Evolutionary conservation across 2,113 vertebrate genomes (phyloP).

Genomic region (Oxyura jamaicensis): DNA sequence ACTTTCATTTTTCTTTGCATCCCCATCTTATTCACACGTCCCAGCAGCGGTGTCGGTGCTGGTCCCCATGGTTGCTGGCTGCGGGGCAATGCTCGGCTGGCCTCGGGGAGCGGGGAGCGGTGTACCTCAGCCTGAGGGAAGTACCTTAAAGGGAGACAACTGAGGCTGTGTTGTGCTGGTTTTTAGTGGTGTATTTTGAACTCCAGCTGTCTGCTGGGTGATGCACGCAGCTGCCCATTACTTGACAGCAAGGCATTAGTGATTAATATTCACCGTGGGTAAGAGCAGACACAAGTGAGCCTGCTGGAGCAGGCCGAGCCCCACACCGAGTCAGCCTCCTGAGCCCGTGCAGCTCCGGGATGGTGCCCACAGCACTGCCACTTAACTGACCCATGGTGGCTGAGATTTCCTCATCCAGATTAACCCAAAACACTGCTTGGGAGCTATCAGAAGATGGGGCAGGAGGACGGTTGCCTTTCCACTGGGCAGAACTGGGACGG

Average conservation of each 20-base stretch:
- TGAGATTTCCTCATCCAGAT: not conserved
- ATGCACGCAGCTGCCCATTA: not conserved
- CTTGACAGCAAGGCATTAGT: not conserved
- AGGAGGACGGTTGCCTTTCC: not conserved
- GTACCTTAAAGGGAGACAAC: not conserved
- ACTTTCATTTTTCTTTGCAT: not conserved
- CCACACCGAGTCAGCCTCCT: rapidly evolving
- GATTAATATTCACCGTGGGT: not conserved
- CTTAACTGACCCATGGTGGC: not conserved
- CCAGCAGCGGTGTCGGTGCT: rapidly evolving
- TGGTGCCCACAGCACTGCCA: not conserved
- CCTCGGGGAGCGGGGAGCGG: not conserved
- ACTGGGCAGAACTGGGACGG: not conserved
- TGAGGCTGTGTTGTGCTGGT: not conserved
- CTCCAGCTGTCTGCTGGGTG: not conserved
- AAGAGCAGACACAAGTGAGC: not conserved
- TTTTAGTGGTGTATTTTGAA: not conserved
- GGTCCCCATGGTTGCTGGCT: slow-evolving; percentile 49
- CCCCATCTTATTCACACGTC: not conserved
- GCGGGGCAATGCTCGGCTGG: not conserved
- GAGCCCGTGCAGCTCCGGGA: not conserved
- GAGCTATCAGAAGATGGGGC: no score
- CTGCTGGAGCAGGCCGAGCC: not conserved
- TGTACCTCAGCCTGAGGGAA: not conserved
- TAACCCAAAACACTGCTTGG: not conserved